phyloP scores from a whole-genome alignment of 2,113 vertebrate species.

The Cichladusa arquata region DNA sequence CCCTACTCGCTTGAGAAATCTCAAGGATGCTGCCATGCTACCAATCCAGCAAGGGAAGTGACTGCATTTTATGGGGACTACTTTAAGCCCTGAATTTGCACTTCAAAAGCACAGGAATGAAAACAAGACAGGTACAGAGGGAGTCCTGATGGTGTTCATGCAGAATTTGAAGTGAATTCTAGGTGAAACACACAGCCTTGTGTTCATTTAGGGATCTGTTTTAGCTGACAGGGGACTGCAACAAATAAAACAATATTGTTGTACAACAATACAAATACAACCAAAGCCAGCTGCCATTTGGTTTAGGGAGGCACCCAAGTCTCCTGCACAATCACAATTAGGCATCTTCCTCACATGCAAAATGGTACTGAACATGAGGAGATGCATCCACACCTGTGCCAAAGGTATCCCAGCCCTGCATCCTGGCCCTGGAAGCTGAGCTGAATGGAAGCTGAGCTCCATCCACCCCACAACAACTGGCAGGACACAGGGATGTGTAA shows the following conservation, averaged over 20 bases:
- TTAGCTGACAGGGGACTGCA: background rate
- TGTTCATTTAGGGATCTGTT: background rate
- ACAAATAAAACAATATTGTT: background rate
- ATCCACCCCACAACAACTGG: background rate
- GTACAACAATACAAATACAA: background rate
- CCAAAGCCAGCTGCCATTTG: background rate
- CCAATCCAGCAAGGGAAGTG: background rate
- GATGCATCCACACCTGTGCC: background rate
- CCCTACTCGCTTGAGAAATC: background rate
- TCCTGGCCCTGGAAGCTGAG: background rate
- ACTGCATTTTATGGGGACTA: background rate
- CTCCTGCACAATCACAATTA: background rate
- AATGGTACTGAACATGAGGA: fast-evolving
- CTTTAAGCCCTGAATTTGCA: background rate
- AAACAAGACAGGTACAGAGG: background rate
- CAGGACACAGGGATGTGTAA: background rate
- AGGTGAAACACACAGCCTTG: background rate
- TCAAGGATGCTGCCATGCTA: background rate
- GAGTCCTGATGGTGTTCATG: background rate
- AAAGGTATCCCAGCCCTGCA: background rate
- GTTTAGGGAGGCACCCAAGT: background rate
- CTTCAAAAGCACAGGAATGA: background rate
- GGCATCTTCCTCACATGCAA: background rate
- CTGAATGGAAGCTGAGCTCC: background rate
- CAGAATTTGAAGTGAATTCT: background rate